Percentiles rank a stretch among this genome's conserved stretches.
phyloP scores from a whole-genome alignment of 2,113 vertebrate genomes.

The Chiloscyllium plagiosum region DNA sequence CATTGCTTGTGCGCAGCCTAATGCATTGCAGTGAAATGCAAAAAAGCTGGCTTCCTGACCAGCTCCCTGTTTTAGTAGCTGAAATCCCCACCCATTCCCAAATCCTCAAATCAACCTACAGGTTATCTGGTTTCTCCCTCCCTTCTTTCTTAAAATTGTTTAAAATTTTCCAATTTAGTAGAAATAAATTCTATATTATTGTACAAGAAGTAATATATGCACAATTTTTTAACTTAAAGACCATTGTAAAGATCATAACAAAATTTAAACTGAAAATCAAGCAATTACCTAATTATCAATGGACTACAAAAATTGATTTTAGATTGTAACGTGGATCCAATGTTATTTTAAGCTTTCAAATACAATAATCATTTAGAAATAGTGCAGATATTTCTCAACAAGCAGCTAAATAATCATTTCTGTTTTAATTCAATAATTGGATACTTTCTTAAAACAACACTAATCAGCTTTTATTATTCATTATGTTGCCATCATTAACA shows the following conservation, averaged over 20 bases:
- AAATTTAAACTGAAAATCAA: not conserved
- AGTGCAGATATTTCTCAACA: not conserved
- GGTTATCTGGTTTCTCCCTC: not conserved
- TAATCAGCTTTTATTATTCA: not conserved
- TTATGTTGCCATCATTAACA: not conserved
- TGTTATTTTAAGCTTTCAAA: conserved; percentile 7
- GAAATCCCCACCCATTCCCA: not conserved
- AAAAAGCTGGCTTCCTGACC: not conserved
- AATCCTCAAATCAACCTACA: not conserved
- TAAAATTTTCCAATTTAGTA: not conserved
- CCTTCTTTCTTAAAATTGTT: not conserved
- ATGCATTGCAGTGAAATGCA: not conserved
- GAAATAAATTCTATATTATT: not conserved
- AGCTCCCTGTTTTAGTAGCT: not conserved
- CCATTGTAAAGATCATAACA: not conserved
- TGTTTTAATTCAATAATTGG: not conserved
- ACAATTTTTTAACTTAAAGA: not conserved
- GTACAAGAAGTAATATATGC: not conserved
- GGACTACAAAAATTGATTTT: not conserved
- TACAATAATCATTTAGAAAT: not conserved
- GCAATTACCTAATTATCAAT: not conserved
- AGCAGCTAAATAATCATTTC: no score
- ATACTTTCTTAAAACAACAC: not conserved
- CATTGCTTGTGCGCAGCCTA: not conserved
- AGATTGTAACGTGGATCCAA: not conserved